Evolutionary conservation across 1,140 invertebrate genomes (phyloP).

Genomic region (Neodiprion pinetum): DNA sequence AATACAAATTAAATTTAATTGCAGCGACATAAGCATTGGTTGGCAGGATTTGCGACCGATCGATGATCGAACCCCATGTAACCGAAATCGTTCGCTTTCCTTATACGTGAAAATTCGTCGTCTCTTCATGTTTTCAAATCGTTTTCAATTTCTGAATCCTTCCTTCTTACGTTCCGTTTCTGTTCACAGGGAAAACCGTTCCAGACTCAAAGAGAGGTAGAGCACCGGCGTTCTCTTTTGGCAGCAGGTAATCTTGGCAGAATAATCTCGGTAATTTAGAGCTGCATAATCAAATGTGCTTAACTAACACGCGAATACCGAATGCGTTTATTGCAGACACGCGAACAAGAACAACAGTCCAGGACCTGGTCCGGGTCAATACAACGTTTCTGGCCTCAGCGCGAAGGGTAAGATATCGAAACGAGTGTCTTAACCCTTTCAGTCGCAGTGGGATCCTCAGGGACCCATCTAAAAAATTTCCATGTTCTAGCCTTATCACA

Average conservation of each 20-base stretch:
- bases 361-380: slow-evolving; percentile 87
- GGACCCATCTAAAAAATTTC: too few relatives aligned
- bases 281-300: too few relatives aligned
- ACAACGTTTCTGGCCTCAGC: slow-evolving; percentile 84
- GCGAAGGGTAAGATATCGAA: slow-evolving; percentile 71
- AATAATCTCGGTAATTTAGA: neutral
- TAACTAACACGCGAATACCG: neutral
- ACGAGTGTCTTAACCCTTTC: too few relatives aligned
- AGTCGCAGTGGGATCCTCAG: too few relatives aligned
- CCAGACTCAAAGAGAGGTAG: slow-evolving; percentile 76
- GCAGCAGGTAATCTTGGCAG: slow-evolving; percentile 63
- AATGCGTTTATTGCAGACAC: slow-evolving; percentile 51
- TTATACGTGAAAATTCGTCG: too few relatives aligned
- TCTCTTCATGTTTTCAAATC: too few relatives aligned
- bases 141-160: too few relatives aligned
- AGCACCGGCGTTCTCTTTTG: slow-evolving; percentile 82
- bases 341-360: slow-evolving; percentile 61
- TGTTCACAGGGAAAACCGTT: slow-evolving; percentile 71
- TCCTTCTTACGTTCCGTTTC: too few relatives aligned
- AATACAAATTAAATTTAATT: neutral
- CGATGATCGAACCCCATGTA: too few relatives aligned
- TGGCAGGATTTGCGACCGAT: too few relatives aligned
- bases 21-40: neutral
- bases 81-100: too few relatives aligned
- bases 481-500: too few relatives aligned